Base-by-base conservation (phyloP, 2,113 vertebrate genomes). In the Ibidorhyncha struthersii region DNA sequence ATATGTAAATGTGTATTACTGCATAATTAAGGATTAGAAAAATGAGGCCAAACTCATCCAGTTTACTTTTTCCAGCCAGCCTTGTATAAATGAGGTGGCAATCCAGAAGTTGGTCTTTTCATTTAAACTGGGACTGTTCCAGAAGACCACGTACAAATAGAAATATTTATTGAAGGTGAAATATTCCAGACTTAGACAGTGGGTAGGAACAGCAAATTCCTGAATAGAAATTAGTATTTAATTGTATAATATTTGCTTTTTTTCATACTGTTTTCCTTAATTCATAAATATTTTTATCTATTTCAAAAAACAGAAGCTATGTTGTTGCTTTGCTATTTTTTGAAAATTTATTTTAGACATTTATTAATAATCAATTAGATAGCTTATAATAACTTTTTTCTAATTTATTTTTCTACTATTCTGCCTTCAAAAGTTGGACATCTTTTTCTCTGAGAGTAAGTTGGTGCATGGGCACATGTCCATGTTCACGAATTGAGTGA, bases 81-180 rank as follows among this genome's bases (percentile, higher is more conserved):
- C 65, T 67, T 78, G 38, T 93, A 84, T 89, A 96, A 95, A 90
- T 92, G 77, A 93, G 74, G 87, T 89, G 62, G 80, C 32, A 55
- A 93, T 82, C 69, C 90, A 96, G 79, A 96, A 89, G 43, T 34
- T 91, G 78, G 52, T 90, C 86, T 96, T 96, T 97, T 95, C 88
- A 96, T 95, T 96, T 80, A 81, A 94, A 83, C 72, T 96, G 96
- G 94, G 73, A 34, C 65, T 40, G 30, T 97, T 97, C 97, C 97
- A 97, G 80, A 87, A 73, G 71, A 94, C 74, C 82, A 89, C 3
- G 34, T 49, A 83, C 1, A 0, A 94, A 87, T 16, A 94, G 92
- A 96, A 96, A 93, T 97, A 96, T 97, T 97, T 96, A 93, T 82
- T 92, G 89, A 95, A 96, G 74, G 77, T 85, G 32, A 97, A 97